Conservation (phyloP, 2,888 invertebrate species). For the Campoplex nolae region DNA sequence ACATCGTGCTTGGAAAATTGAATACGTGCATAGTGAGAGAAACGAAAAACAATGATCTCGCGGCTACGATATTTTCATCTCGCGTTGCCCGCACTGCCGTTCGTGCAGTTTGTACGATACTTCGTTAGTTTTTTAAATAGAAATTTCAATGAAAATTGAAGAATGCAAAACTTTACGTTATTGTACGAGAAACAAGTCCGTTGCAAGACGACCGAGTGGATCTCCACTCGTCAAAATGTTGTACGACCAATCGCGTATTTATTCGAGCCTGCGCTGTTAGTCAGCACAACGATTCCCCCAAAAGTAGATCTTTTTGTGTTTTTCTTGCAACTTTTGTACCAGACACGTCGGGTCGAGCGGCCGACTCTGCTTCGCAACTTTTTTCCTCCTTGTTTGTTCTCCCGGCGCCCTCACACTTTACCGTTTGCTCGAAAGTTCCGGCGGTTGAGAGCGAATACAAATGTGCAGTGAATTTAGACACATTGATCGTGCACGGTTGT, state of each 20-base stretch:
- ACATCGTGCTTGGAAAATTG: conserved; percentile 35
- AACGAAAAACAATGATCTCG: conserved; percentile 2
- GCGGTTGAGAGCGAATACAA: conserved; percentile 18
- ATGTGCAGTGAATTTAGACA: conserved; percentile 3
- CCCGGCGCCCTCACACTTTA: conserved; percentile 1
- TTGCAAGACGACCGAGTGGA: neutral
- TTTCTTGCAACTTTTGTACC: conserved; percentile 24
- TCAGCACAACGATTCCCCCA: conserved; percentile 73
- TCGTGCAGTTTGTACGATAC: conserved; percentile 74
- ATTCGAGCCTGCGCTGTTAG: conserved; percentile 72
- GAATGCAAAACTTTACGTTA: conserved; percentile 50
- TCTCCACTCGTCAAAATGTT: conserved; percentile 38
- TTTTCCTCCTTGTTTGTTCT: conserved; percentile 8
- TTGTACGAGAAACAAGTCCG: neutral
- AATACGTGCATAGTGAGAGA: conserved; percentile 34
- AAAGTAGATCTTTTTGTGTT: conserved; percentile 67
- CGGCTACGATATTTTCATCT: conserved; percentile 38
- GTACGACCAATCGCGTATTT: conserved; percentile 79
- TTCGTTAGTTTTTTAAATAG: conserved; percentile 74
- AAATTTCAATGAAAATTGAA: conserved; percentile 61
- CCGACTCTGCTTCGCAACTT: neutral
- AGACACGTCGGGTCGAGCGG: conserved; percentile 53
- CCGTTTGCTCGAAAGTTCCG: conserved; percentile 32
- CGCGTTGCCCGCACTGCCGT: conserved; percentile 73
- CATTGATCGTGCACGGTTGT: conserved; percentile 32